Evolutionary conservation across 2,113 vertebrate genomes (phyloP).

Genomic region (Orientallactaga bullata): DNA sequence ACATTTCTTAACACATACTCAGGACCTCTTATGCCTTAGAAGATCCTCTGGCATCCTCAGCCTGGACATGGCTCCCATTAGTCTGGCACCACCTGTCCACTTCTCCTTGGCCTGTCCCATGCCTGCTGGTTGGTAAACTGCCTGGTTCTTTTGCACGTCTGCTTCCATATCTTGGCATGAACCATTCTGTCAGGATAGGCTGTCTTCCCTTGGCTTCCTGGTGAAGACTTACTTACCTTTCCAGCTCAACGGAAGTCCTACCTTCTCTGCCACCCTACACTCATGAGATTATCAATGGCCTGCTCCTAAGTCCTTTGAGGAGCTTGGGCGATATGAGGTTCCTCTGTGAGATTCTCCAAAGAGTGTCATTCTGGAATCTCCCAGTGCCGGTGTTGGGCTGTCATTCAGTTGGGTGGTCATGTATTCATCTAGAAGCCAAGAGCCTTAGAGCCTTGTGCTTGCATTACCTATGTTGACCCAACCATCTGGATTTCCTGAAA

Average conservation of each 20-base stretch:
- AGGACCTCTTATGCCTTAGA: background rate
- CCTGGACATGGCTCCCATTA: no score
- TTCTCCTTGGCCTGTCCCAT: background rate
- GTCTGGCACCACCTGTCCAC: background rate
- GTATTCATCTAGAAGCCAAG: background rate
- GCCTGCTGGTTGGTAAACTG: background rate
- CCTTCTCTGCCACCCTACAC: background rate
- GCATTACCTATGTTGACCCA: background rate
- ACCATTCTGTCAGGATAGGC: background rate
- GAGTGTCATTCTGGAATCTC: background rate
- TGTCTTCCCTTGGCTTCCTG: background rate
- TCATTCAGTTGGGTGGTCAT: background rate
- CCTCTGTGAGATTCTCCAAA: background rate
- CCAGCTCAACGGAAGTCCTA: background rate
- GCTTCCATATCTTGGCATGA: background rate
- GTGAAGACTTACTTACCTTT: background rate
- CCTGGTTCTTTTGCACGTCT: background rate
- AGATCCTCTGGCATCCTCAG: background rate
- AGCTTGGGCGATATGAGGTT: accelerated
- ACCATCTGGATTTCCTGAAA: background rate
- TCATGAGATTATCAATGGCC: background rate
- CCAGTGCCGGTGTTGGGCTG: background rate
- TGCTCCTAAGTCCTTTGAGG: background rate
- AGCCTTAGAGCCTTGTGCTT: accelerated
- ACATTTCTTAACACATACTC: background rate